Evolutionary conservation across 2,113 vertebrate species (phyloP).

Genomic region (Egretta garzetta): DNA sequence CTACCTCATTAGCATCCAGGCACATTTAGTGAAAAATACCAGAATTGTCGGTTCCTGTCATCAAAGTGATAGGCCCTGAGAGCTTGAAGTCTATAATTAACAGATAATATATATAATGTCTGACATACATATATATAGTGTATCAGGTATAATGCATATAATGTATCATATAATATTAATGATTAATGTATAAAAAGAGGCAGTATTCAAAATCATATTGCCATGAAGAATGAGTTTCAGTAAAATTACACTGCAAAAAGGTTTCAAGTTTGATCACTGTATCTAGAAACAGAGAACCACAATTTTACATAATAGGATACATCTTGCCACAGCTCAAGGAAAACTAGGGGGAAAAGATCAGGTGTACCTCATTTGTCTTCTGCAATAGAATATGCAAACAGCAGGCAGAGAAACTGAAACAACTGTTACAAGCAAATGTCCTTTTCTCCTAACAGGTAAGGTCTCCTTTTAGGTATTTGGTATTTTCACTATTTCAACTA

Average conservation of each 20-base stretch:
- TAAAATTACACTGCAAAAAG: neutral
- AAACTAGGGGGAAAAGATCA: neutral
- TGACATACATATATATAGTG: neutral
- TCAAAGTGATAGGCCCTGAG: neutral
- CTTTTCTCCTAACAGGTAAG: neutral
- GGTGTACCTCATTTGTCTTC: neutral
- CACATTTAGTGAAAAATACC: conserved; percentile 10
- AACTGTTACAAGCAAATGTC: neutral
- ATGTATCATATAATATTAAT: neutral
- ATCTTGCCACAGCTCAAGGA: neutral
- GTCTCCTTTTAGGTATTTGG: neutral
- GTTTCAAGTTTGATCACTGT: neutral
- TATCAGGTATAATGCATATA: neutral
- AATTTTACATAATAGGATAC: neutral
- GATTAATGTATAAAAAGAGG: neutral
- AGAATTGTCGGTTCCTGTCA: neutral
- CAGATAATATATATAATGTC: neutral
- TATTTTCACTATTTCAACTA: neutral
- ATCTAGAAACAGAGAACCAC: neutral
- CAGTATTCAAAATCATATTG: neutral
- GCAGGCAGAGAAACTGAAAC: neutral
- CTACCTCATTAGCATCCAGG: conserved; percentile 19
- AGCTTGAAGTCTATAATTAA: neutral
- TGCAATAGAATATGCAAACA: neutral
- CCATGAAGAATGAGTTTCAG: neutral